phyloP scores from a whole-genome alignment of 2,888 invertebrate species.

The Nipponacmea schrenckii region DNA sequence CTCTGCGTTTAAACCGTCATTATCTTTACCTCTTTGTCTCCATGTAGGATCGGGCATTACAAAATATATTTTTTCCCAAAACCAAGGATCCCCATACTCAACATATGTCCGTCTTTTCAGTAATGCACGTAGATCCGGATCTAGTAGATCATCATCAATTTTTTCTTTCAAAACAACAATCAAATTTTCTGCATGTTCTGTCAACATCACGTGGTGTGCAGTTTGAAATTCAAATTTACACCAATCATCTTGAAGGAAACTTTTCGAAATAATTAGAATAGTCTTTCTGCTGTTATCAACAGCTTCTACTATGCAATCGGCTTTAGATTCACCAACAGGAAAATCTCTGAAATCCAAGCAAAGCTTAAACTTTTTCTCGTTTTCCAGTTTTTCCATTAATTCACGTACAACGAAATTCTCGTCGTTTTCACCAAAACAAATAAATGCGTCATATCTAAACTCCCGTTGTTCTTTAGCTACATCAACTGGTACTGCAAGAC shows the following conservation, averaged over 20 bases:
- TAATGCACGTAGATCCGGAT: not conserved
- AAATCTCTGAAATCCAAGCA: not conserved
- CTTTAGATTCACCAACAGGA: not conserved
- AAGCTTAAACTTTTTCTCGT: not conserved
- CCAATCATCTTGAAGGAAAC: not conserved
- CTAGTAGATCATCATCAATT: not conserved
- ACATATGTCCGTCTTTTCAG: not conserved
- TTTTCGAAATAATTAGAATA: not conserved
- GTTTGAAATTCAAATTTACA: conserved; percentile 7
- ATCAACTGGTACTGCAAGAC: conserved; percentile 17
- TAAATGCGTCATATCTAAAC: not conserved
- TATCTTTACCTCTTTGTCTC: no score
- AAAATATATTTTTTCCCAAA: conserved; percentile 2
- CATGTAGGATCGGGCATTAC: not conserved
- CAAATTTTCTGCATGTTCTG: not conserved
- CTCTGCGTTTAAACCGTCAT: no score
- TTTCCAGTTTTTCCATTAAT: not conserved
- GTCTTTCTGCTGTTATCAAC: not conserved
- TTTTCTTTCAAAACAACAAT: not conserved
- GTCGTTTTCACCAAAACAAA: not conserved
- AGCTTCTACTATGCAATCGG: not conserved
- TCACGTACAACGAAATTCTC: not conserved
- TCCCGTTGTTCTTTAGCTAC: not conserved
- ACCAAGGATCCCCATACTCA: not conserved
- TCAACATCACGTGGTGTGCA: not conserved